Conservation (phyloP, 1,140 invertebrate genomes). For the Atopsyche davidsoni region DNA sequence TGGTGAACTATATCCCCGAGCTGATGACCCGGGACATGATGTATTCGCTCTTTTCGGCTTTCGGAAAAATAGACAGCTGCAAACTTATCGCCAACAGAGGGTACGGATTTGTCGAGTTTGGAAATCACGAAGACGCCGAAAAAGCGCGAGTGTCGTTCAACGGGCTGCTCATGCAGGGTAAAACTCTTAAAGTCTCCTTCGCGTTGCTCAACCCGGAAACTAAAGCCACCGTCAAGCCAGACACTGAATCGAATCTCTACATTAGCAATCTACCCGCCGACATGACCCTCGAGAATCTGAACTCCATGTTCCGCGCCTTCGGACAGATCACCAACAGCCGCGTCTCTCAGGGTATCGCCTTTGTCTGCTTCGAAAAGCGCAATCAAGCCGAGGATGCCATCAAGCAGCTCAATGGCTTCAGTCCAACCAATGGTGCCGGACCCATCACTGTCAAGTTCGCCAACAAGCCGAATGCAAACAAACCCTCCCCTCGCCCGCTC, state of each 20-base stretch:
- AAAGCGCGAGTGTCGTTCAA: slow-evolving; percentile 47
- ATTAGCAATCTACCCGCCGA: slow-evolving; percentile 47
- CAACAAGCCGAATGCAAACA: slow-evolving; percentile 39
- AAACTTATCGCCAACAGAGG: slow-evolving; percentile 46
- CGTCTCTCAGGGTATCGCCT: slow-evolving; percentile 46
- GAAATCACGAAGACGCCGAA: slow-evolving; percentile 47
- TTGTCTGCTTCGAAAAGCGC: slow-evolving; percentile 45
- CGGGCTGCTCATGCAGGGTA: slow-evolving; percentile 46
- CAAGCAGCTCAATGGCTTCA: slow-evolving; percentile 41
- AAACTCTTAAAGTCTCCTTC: slow-evolving; percentile 48
- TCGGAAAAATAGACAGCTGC: slow-evolving; percentile 47
- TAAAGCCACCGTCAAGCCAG: slow-evolving; percentile 44
- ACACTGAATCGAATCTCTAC: slow-evolving; percentile 46
- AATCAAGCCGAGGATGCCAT: slow-evolving; percentile 47
- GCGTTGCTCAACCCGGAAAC: slow-evolving; percentile 47
- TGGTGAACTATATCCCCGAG: slow-evolving; percentile 50
- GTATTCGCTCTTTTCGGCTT: slow-evolving; percentile 46
- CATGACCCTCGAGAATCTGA: slow-evolving; percentile 45
- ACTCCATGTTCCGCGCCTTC: slow-evolving; percentile 40
- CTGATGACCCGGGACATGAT: slow-evolving; percentile 48
- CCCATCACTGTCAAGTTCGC: slow-evolving; percentile 46
- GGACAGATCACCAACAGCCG: slow-evolving; percentile 46
- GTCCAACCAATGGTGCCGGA: slow-evolving; percentile 39
- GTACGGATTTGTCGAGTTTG: slow-evolving; percentile 47
- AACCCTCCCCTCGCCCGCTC: slow-evolving; percentile 33